Conservation (phyloP, 92 coral and sea anemone species). For the Phenganax stokvisi region DNA sequence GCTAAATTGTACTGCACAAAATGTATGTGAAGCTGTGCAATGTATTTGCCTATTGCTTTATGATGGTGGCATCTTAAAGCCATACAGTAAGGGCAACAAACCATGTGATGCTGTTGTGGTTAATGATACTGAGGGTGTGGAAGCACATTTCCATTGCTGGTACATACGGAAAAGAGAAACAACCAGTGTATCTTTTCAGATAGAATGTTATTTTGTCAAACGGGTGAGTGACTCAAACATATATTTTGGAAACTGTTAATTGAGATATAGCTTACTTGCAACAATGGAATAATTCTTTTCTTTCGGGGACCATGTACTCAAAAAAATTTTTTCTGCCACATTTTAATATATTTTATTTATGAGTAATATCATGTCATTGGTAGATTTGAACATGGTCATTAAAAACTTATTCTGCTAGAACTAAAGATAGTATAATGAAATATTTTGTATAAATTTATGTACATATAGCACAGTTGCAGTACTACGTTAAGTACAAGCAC, state of each 20-base stretch:
- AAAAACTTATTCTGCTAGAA: too few species aligned
- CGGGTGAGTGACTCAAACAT: background rate
- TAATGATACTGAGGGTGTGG: background rate
- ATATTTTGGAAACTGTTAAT: background rate
- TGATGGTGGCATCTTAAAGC: background rate
- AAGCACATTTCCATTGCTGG: slow-evolving; percentile 27
- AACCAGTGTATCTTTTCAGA: background rate
- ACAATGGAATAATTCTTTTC: background rate
- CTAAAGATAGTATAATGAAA: too few species aligned
- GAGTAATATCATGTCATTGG: too few species aligned
- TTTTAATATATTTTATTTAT: too few species aligned
- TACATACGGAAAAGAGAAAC: background rate
- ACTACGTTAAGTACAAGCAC: too few species aligned
- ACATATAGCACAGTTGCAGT: too few species aligned
- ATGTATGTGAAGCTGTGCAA: slow-evolving; percentile 8
- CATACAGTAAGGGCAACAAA: slow-evolving; percentile 9
- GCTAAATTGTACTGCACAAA: background rate
- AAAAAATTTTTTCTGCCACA: too few species aligned
- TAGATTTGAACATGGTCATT: too few species aligned
- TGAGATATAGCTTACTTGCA: too few species aligned
- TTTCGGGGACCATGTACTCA: background rate
- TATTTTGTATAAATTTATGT: too few species aligned
- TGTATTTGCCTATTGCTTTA: background rate
- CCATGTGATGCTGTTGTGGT: background rate
- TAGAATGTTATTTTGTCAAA: slow-evolving; percentile 11